These are phyloP conservation scores for Stenchaetothrips biformis DNA, from an alignment of 2,888 invertebrate species.

Conservation along the genomic window DNA sequence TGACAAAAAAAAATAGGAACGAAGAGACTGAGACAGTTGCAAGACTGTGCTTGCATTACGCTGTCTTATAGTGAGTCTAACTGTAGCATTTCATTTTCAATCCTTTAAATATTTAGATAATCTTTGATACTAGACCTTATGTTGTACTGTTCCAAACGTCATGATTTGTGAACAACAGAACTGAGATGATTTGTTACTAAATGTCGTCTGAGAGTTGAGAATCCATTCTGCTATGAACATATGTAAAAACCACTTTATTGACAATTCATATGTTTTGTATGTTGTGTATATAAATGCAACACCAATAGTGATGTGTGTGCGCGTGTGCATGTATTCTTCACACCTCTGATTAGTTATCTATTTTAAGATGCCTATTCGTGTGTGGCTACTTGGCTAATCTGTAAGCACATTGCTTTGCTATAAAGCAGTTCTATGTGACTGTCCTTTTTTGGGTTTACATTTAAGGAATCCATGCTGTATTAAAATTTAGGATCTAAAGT, in stretches of 20 bases:
- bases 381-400: not conserved
- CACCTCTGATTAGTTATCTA: not conserved
- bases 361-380: constrained; percentile 8
- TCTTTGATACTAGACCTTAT: not conserved
- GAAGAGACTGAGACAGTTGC: constrained; percentile 16
- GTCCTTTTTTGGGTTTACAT: not conserved
- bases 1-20: not conserved
- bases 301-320: not conserved
- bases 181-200: not conserved
- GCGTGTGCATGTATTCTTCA: constrained; percentile 2
- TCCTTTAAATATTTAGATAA: not conserved
- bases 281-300: not conserved
- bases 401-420: not conserved
- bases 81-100: constrained; percentile 12
- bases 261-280: not conserved
- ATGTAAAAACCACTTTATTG: not conserved
- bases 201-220: constrained; percentile 4
- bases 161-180: not conserved
- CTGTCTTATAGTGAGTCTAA: constrained; percentile 19
- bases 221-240: not conserved
- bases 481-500: not conserved
- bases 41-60: not conserved
- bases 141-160: not conserved
- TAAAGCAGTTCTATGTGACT: not conserved
- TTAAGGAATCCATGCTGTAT: not conserved